Base-by-base conservation (phyloP, 2,888 invertebrate genomes). In the Ramazzottius varieornatus region DNA sequence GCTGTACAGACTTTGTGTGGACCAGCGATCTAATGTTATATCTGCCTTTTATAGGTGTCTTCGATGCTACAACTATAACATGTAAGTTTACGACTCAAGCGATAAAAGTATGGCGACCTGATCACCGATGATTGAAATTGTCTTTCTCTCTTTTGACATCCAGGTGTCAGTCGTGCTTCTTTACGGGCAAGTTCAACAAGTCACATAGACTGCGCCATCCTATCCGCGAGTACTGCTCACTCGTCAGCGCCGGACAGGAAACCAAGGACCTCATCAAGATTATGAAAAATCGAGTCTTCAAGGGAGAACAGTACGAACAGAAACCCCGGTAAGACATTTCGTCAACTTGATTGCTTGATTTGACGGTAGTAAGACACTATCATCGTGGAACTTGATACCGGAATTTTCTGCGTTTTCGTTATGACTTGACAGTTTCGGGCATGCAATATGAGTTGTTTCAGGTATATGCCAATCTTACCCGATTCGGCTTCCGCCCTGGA, bases 21-120 rank as follows among this genome's bases (percentile, higher is more conserved):
- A n/a, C n/a, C n/a, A n/a, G n/a, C n/a, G n/a, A n/a, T n/a, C n/a
- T n/a, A n/a, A n/a, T n/a, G n/a, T n/a, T n/a, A n/a, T n/a, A n/a
- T n/a, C n/a, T n/a, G n/a, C n/a, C 20, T 40, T 40, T 40, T 40
- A 40, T 54, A 54, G 54, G 54, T 54, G 54, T 54, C 29, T 54
- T 4, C 54, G 54, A 54, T 54, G 54, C 54, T 54, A 54, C 54
- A 54, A 54, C 54, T 54, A 54, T 24, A 54, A 54, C 29, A 54
- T 54, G 54, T 40, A 40, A 40, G 40, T 40, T 40, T 20, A 40
- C 8, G 20, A 20, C 40, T 20, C 8, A n/a, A n/a, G n/a, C n/a
- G 8, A 40, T 40, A 40, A 40, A 8, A 20, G 8, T 40, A 13
- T 20, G 40, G 40, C 40, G 40, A 20, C 20, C 20, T 40, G 8